phyloP scores from a whole-genome alignment of 2,113 vertebrate genomes.

The Halcyon malimbica region DNA sequence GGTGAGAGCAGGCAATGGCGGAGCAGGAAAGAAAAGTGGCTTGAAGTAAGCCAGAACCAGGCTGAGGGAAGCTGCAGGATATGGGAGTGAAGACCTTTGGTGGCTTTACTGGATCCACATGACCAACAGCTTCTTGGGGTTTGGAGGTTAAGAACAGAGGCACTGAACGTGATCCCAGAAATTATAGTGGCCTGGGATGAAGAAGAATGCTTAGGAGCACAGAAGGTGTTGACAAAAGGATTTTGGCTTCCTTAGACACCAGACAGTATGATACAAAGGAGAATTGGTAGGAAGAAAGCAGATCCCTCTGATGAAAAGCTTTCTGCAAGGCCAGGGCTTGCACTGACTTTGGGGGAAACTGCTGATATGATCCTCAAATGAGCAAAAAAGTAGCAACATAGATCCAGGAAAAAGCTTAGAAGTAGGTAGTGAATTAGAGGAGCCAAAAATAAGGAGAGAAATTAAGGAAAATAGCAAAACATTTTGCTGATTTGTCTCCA shows the following conservation, averaged over 20 bases:
- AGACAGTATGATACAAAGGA: neutral
- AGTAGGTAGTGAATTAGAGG: neutral
- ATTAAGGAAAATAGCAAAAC: neutral
- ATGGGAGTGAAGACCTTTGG: neutral
- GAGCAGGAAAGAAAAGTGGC: neutral
- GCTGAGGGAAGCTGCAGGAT: neutral
- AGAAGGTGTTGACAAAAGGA: neutral
- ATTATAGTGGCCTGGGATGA: neutral
- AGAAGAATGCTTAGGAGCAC: neutral
- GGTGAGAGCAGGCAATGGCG: accelerated
- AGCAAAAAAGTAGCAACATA: neutral
- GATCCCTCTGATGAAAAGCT: neutral
- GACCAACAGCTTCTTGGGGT: neutral
- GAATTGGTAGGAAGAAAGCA: neutral
- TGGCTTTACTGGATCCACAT: neutral
- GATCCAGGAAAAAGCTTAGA: neutral
- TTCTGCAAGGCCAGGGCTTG: neutral
- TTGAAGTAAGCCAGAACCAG: neutral
- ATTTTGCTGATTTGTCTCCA: neutral
- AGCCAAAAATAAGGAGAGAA: neutral
- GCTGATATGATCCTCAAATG: neutral
- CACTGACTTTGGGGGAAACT: neutral
- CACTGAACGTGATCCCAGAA: neutral
- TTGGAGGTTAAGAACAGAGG: neutral
- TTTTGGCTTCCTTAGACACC: neutral